Evolutionary conservation across 2,888 invertebrate genomes (phyloP).

Genomic region (Dynastes grantii): DNA sequence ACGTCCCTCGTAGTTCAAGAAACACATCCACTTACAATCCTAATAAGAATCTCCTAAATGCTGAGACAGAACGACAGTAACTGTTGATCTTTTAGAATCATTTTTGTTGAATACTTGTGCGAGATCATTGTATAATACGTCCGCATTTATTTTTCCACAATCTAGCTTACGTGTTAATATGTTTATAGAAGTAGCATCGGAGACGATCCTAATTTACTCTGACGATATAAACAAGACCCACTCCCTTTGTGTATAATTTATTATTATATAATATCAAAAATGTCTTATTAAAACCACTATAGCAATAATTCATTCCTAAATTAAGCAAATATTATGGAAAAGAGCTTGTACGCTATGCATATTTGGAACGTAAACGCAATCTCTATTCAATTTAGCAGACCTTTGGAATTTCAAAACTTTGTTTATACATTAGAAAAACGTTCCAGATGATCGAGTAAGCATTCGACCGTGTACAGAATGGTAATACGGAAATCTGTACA

Average conservation of each 20-base stretch:
- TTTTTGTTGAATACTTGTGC: too few species aligned
- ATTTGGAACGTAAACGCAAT: neutral
- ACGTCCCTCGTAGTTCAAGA: too few species aligned
- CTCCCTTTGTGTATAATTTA: neutral
- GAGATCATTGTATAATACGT: too few species aligned
- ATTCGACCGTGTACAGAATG: neutral
- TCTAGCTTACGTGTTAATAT: too few species aligned
- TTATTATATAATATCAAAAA: slow-evolving; percentile 10
- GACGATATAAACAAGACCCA: neutral
- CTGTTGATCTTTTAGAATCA: too few species aligned
- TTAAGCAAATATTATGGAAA: slow-evolving; percentile 10
- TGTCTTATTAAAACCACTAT: neutral
- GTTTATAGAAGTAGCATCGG: too few species aligned
- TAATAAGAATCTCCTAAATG: too few species aligned
- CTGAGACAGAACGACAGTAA: too few species aligned
- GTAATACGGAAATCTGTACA: neutral
- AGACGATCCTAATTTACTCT: neutral
- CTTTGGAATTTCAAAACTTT: slow-evolving; percentile 14
- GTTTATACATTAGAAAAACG: slow-evolving; percentile 10
- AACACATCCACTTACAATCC: too few species aligned
- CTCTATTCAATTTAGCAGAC: slow-evolving; percentile 20
- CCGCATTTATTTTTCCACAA: too few species aligned
- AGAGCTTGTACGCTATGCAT: neutral
- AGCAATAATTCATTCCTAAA: slow-evolving; percentile 11
- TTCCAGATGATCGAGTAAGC: slow-evolving; percentile 15